Percentiles rank a stretch among this genome's conserved stretches.
phyloP scores from a whole-genome alignment of 2,888 invertebrate genomes.

The Drosophila putrida region DNA sequence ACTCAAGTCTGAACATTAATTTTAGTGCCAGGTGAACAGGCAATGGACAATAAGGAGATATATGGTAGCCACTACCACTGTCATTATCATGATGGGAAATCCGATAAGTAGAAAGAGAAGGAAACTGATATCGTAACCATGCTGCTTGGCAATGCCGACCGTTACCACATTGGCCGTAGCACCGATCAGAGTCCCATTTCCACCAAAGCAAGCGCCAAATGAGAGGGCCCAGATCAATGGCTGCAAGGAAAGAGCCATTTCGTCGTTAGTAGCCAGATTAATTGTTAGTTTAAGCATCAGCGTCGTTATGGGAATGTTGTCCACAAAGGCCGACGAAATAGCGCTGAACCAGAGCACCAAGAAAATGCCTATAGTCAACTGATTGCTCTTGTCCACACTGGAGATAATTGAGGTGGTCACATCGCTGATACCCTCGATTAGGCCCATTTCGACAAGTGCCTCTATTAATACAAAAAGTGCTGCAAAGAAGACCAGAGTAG shows the following conservation, averaged over 20 bases:
- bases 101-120: slow-evolving; percentile 1
- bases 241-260: not conserved
- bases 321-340: slow-evolving; percentile 5
- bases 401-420: not conserved
- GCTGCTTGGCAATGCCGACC: slow-evolving; percentile 2
- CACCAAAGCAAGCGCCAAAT: slow-evolving; percentile 21
- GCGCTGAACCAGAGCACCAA: slow-evolving; percentile 10
- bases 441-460: slow-evolving; percentile 8
- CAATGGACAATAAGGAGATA: slow-evolving; percentile 10
- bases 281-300: slow-evolving; percentile 2
- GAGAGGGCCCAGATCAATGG: slow-evolving; percentile 17
- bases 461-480: slow-evolving; percentile 14
- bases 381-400: not conserved
- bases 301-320: slow-evolving; percentile 20
- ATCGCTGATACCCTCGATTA: slow-evolving; percentile 10
- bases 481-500: slow-evolving; percentile 11
- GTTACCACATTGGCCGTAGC: slow-evolving; percentile 15
- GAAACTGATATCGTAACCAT: slow-evolving; percentile 14
- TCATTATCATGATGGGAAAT: slow-evolving; percentile 14
- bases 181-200: slow-evolving; percentile 13
- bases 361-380: slow-evolving; percentile 1
- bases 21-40: not conserved
- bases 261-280: not conserved
- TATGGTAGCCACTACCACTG: slow-evolving; percentile 2
- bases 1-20: not conserved